A percentile compares a stretch with the other conserved stretches of the same genome.
Evolutionary conservation across 2,797 vertebrate genomes (phyloP).

Genomic region (Zenarchopterus dispar): DNA sequence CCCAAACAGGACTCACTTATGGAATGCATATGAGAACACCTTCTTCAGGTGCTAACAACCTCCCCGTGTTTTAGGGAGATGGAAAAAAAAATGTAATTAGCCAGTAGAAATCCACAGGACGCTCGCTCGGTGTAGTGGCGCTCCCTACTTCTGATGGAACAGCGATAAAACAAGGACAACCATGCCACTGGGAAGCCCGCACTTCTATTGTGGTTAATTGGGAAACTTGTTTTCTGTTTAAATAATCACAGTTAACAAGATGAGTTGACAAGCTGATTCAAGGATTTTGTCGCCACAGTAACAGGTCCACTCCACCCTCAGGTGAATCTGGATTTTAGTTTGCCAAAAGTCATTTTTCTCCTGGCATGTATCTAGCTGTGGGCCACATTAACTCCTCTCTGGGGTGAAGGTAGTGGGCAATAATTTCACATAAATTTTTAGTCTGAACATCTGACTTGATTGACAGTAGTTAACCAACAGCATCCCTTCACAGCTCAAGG

Average conservation of each 20-base stretch:
- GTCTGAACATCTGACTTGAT: no score
- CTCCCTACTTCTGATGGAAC: constrained; percentile 45
- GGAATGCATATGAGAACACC: constrained; percentile 23
- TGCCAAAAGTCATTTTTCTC: no score
- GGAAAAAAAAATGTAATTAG: constrained; percentile 58
- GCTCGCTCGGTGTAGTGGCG: constrained; percentile 16
- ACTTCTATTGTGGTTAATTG: constrained; percentile 62
- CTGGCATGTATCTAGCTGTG: no score
- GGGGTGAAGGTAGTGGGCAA: no score
- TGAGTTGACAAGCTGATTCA: constrained; percentile 46
- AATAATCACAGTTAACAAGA: constrained; percentile 50
- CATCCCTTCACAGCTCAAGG: no score
- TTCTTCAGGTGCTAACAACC: constrained; percentile 38
- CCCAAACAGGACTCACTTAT: constrained; percentile 23
- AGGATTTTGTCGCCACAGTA: constrained; percentile 11
- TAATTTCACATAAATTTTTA: no score
- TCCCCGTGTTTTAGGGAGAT: constrained; percentile 16
- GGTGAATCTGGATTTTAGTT: no score
- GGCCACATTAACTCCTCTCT: no score
- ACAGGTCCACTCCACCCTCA: no score
- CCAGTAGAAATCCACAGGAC: constrained; percentile 41
- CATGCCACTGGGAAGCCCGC: constrained; percentile 28
- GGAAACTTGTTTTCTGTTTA: constrained; percentile 61
- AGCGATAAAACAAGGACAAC: constrained; percentile 57
- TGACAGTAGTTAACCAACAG: no score